Evolutionary conservation across 2,888 invertebrate species (phyloP).

Genomic region (Calliscelio sp.): DNA sequence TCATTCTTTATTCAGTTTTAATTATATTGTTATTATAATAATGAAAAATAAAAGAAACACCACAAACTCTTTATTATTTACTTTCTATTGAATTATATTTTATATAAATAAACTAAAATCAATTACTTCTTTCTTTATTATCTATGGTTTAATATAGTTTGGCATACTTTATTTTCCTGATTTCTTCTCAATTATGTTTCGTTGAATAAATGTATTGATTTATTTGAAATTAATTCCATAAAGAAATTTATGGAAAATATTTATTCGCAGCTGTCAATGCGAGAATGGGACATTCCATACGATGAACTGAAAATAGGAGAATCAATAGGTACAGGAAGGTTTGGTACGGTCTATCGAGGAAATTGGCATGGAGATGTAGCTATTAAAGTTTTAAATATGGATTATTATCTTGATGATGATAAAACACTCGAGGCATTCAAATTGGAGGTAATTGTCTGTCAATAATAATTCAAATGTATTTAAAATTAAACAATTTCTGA

Average conservation of each 20-base stretch:
- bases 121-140: neutral
- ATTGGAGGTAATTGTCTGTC: constrained; percentile 89
- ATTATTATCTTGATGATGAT: constrained; percentile 94
- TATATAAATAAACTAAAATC: too few species aligned
- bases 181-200: constrained; percentile 75
- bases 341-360: constrained; percentile 97
- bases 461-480: constrained; percentile 1
- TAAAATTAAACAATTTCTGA: too few species aligned
- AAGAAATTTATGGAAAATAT: constrained; percentile 64
- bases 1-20: neutral
- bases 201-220: constrained; percentile 61
- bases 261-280: constrained; percentile 91
- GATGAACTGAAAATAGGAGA: constrained; percentile 96
- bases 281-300: constrained; percentile 99
- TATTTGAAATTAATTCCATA: constrained; percentile 55
- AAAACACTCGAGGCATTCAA: constrained; percentile 97
- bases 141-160: constrained; percentile 5
- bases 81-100: too few species aligned
- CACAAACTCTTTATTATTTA: too few species aligned
- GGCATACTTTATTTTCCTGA: constrained; percentile 20
- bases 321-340: constrained; percentile 95
- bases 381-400: constrained; percentile 97
- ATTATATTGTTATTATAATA: neutral
- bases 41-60: too few species aligned
- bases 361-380: constrained; percentile 99